A percentile compares a stretch with the other conserved stretches of the same genome.
phyloP scores from a whole-genome alignment of 2,797 vertebrate genomes.

The Luscinia megarhynchos region DNA sequence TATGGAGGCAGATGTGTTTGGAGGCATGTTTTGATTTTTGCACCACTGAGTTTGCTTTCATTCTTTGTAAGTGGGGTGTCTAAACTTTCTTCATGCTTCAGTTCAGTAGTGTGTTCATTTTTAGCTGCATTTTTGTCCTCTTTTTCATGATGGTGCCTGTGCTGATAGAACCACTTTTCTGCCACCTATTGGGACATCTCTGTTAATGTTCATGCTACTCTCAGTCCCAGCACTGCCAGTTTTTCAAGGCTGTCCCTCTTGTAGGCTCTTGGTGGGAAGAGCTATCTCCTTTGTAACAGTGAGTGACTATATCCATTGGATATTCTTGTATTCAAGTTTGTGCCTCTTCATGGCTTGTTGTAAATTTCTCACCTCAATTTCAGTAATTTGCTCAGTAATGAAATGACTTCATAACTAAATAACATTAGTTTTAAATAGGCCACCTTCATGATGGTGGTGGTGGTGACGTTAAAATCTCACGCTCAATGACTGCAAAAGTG shows the following conservation, averaged over 20 bases:
- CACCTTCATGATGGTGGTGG: background rate
- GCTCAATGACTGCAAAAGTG: background rate
- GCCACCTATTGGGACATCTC: background rate
- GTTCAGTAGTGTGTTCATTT: background rate
- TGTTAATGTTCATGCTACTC: background rate
- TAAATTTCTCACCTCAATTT: background rate
- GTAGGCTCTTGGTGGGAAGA: background rate
- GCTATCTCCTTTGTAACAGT: background rate
- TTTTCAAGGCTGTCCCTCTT: background rate
- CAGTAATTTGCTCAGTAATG: background rate
- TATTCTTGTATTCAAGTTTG: background rate
- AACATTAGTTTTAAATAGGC: background rate
- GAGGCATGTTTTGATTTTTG: background rate
- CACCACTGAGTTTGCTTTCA: background rate
- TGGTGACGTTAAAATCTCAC: rapidly evolving
- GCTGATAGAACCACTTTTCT: background rate
- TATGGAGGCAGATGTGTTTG: background rate
- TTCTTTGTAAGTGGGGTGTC: background rate
- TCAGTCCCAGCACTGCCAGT: background rate
- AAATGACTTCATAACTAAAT: background rate
- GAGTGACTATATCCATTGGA: background rate
- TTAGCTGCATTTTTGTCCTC: background rate
- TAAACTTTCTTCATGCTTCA: background rate
- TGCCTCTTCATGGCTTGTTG: background rate
- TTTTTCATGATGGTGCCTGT: background rate